phyloP scores from a whole-genome alignment of 2,888 invertebrate genomes.

The Stomorhina lunata region DNA sequence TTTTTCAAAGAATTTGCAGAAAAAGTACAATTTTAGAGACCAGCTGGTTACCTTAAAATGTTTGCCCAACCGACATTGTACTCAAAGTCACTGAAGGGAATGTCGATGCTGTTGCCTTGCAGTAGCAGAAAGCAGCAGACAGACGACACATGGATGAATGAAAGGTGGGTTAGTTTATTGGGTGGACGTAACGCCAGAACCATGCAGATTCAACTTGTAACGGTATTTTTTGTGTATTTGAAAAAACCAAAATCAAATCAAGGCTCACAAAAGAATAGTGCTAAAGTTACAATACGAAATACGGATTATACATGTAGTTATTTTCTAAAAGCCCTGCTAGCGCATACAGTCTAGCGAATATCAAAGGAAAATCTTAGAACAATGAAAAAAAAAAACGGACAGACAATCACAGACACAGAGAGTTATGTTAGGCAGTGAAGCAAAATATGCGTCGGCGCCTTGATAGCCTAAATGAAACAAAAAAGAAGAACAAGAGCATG shows the following conservation, averaged over 20 bases:
- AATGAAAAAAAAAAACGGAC: neutral
- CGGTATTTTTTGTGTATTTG: slow-evolving; percentile 11
- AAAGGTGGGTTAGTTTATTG: neutral
- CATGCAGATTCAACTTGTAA: neutral
- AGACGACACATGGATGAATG: slow-evolving; percentile 6
- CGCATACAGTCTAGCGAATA: slow-evolving; percentile 45
- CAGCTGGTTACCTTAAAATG: slow-evolving; percentile 43
- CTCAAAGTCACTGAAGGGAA: slow-evolving; percentile 53
- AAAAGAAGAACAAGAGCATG: slow-evolving; percentile 3
- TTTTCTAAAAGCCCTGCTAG: slow-evolving; percentile 49
- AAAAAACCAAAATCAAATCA: slow-evolving; percentile 55
- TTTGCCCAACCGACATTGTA: slow-evolving; percentile 30
- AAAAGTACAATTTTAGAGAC: neutral
- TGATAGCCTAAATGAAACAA: slow-evolving; percentile 36
- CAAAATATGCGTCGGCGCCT: slow-evolving; percentile 60
- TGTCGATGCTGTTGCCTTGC: slow-evolving; percentile 31
- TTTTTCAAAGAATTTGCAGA: too few species aligned
- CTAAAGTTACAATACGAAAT: slow-evolving; percentile 11
- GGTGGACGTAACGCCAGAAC: neutral
- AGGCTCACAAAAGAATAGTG: slow-evolving; percentile 48
- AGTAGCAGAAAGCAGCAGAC: slow-evolving; percentile 37
- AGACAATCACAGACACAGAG: neutral
- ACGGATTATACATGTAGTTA: too few species aligned
- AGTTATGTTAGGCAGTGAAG: neutral
- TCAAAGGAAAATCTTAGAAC: slow-evolving; percentile 8